A percentile compares a stretch with the other conserved stretches of the same genome.
Conservation (phyloP, 2,797 vertebrate genomes). For the Pseudochirops cupreus region DNA sequence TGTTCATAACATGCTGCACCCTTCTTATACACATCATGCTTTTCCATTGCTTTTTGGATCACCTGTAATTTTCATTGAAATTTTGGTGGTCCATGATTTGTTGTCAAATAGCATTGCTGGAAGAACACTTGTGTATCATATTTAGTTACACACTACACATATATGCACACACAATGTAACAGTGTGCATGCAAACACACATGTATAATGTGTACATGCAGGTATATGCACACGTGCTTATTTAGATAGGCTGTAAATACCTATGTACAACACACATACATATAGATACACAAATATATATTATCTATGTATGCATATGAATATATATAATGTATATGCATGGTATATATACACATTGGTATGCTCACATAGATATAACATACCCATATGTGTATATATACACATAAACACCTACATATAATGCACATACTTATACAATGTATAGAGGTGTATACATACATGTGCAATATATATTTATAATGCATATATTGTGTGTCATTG, state of each 20-base stretch:
- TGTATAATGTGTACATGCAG: neutral
- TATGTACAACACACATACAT: neutral
- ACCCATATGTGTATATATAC: neutral
- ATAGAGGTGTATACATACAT: too few relatives aligned
- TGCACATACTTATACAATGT: neutral
- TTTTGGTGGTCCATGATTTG: neutral
- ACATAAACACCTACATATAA: neutral
- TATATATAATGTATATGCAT: neutral
- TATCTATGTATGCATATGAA: too few relatives aligned
- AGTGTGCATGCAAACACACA: neutral
- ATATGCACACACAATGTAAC: neutral
- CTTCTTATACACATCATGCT: neutral
- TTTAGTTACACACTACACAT: neutral
- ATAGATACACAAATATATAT: neutral
- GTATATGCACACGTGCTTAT: neutral
- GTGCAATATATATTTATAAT: too few relatives aligned
- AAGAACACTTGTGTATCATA: neutral
- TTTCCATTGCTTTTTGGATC: neutral
- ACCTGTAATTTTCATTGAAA: neutral
- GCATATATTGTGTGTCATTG: neutral
- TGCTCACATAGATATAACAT: neutral
- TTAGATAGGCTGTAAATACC: neutral
- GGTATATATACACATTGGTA: neutral
- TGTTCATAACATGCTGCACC: neutral
- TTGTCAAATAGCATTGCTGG: neutral